phyloP scores from a whole-genome alignment of 1,140 invertebrate genomes.

The Aplysia californica region DNA sequence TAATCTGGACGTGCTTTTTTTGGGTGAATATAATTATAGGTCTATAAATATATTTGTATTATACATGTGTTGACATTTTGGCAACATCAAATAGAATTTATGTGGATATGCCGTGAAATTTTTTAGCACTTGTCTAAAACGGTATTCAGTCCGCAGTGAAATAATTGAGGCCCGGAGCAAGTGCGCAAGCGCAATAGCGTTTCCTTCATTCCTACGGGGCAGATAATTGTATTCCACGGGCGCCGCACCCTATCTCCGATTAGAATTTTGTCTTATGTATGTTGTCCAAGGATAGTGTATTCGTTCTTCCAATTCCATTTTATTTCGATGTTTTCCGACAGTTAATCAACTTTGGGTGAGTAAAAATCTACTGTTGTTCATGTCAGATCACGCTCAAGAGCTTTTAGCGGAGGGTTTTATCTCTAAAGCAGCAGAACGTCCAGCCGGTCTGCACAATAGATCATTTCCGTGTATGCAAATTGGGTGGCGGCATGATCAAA shows the following conservation, averaged over 20 bases:
- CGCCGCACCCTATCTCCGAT: conserved; percentile 19
- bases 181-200: conserved; percentile 9
- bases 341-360: conserved; percentile 21
- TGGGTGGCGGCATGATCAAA: conserved; percentile 4
- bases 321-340: conserved; percentile 15
- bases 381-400: too few relatives aligned
- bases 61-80: too few relatives aligned
- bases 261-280: conserved; percentile 15
- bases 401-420: too few relatives aligned
- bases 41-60: too few relatives aligned
- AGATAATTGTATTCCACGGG: conserved; percentile 16
- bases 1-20: too few relatives aligned
- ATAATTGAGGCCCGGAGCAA: neutral
- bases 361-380: too few relatives aligned
- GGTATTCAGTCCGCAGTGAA: too few relatives aligned
- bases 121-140: too few relatives aligned
- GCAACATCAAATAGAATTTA: too few relatives aligned
- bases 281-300: conserved; percentile 12
- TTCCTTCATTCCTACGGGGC: neutral
- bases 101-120: too few relatives aligned
- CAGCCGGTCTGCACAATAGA: neutral
- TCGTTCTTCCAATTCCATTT: neutral
- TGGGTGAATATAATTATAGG: too few relatives aligned
- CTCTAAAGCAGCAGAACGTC: neutral
- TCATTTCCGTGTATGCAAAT: conserved; percentile 20